phyloP scores from a whole-genome alignment of 2,113 vertebrate genomes.

The Halcyon malimbica region DNA sequence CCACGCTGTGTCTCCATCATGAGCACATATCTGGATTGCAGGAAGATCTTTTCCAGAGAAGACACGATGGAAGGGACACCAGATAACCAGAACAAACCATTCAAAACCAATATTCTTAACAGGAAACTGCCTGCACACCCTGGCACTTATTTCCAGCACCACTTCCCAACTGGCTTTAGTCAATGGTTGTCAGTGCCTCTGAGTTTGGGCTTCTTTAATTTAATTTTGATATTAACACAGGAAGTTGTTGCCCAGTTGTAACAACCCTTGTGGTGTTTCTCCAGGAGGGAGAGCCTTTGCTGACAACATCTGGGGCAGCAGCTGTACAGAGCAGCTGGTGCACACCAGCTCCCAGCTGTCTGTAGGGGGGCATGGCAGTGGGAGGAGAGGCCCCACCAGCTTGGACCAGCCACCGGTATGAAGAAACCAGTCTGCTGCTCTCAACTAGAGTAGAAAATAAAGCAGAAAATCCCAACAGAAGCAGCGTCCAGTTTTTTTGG shows the following conservation, averaged over 20 bases:
- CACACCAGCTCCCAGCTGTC: neutral
- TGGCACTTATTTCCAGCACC: neutral
- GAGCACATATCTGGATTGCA: neutral
- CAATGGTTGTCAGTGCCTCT: neutral
- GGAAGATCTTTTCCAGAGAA: neutral
- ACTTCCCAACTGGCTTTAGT: neutral
- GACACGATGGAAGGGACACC: neutral
- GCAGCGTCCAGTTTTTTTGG: neutral
- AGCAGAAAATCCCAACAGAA: neutral
- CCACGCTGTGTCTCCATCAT: neutral
- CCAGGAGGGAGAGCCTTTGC: neutral
- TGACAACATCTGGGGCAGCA: slow-evolving; percentile 25
- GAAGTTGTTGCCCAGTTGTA: neutral
- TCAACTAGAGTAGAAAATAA: neutral
- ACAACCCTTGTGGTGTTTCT: neutral
- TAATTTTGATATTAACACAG: neutral
- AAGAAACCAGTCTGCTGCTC: neutral
- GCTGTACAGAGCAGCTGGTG: neutral
- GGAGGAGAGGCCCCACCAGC: neutral
- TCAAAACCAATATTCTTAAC: neutral
- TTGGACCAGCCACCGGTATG: neutral
- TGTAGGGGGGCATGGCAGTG: neutral
- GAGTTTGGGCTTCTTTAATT: neutral
- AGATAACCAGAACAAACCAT: neutral
- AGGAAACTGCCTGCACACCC: neutral